Percentiles rank a stretch among this genome's conserved stretches.
phyloP scores from a whole-genome alignment of 1,140 invertebrate species.

The Callitettix versicolor region DNA sequence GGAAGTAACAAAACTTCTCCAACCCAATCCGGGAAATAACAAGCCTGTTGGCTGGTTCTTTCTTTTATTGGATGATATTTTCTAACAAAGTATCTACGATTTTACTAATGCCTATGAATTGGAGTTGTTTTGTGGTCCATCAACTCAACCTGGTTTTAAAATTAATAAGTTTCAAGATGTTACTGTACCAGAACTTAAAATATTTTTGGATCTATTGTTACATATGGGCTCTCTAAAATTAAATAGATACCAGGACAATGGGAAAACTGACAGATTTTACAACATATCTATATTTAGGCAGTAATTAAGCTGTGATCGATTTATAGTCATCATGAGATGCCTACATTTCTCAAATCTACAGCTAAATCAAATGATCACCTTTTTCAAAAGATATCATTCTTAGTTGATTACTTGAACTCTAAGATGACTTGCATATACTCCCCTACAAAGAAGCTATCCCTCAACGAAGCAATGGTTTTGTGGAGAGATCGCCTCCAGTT shows the following conservation, averaged over 20 bases:
- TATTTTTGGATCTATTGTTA: slow-evolving; percentile 29
- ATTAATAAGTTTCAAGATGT: slow-evolving; percentile 25
- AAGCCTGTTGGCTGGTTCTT: slow-evolving; percentile 16
- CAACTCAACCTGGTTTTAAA: slow-evolving; percentile 3
- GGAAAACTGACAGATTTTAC: slow-evolving; percentile 28
- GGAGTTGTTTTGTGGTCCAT: background rate
- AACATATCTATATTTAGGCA: slow-evolving; percentile 22
- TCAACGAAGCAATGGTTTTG: slow-evolving; percentile 6
- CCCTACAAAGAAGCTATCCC: slow-evolving; percentile 22
- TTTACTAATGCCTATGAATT: slow-evolving; percentile 12
- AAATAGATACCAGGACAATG: slow-evolving; percentile 27
- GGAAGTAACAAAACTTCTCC: background rate
- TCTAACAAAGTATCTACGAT: slow-evolving; percentile 1
- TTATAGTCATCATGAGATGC: slow-evolving; percentile 27
- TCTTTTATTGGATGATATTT: slow-evolving; percentile 15
- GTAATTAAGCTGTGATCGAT: slow-evolving; percentile 28
- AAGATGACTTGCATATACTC: slow-evolving; percentile 19
- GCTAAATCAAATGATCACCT: too few relatives aligned
- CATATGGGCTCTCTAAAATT: slow-evolving; percentile 29
- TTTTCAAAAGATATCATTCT: too few relatives aligned
- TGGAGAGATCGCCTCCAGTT: background rate
- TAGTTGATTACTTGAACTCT: too few relatives aligned
- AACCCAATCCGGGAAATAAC: background rate
- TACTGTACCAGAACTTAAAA: slow-evolving; percentile 24
- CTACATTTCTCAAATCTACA: slow-evolving; percentile 21